Evolutionary conservation across 2,888 invertebrate genomes (phyloP).

Genomic region (Drosophila anceps): DNA sequence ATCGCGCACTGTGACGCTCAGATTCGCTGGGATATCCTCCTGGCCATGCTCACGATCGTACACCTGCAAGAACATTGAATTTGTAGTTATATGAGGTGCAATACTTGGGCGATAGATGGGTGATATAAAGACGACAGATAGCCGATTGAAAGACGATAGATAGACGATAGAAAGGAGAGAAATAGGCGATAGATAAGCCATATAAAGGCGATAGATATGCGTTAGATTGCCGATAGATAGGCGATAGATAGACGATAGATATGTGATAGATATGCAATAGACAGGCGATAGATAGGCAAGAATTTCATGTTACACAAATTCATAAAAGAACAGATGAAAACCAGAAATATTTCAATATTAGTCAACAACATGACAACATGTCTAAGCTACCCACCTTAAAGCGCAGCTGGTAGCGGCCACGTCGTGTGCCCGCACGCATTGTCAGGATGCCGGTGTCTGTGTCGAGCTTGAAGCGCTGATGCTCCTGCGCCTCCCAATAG

Average conservation of each 20-base stretch:
- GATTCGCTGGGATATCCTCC: slow-evolving; percentile 96
- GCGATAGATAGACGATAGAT: too few relatives aligned
- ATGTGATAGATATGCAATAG: too few relatives aligned
- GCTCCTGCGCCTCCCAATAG: slow-evolving; percentile 95
- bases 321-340: neutral
- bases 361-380: neutral
- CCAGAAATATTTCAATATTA: neutral
- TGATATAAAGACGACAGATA: too few relatives aligned
- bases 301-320: too few relatives aligned
- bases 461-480: slow-evolving; percentile 94
- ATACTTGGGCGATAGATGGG: too few relatives aligned
- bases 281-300: too few relatives aligned
- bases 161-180: neutral
- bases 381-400: slow-evolving; percentile 86
- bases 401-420: slow-evolving; percentile 92
- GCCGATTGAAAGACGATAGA: too few relatives aligned
- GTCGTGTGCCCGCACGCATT: slow-evolving; percentile 96
- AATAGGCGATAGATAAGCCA: too few relatives aligned
- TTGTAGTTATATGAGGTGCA: too few relatives aligned
- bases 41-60: slow-evolving; percentile 97
- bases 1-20: slow-evolving; percentile 96
- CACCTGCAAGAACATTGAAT: too few relatives aligned
- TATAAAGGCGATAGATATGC: too few relatives aligned
- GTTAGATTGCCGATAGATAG: too few relatives aligned
- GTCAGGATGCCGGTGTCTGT: slow-evolving; percentile 97